phyloP scores from a whole-genome alignment of 1,140 invertebrate species.

The Eueides isabella region DNA sequence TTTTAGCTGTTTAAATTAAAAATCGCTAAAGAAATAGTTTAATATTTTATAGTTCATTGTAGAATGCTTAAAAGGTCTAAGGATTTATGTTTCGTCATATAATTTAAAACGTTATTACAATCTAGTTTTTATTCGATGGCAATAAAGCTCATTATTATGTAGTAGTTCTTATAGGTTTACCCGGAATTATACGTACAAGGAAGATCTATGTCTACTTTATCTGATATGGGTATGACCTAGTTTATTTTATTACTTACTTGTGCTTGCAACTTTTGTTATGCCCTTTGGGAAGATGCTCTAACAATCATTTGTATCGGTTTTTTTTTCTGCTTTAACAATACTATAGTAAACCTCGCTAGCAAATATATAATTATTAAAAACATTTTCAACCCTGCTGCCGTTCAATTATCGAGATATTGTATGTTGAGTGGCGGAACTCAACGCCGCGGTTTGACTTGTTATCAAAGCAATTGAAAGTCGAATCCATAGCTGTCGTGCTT shows the following conservation, averaged over 20 bases:
- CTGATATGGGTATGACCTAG: background rate
- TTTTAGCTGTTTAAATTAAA: too few species aligned
- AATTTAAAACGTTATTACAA: background rate
- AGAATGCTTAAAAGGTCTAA: background rate
- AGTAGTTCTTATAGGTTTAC: background rate
- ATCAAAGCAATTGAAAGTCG: too few species aligned
- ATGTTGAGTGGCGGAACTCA: too few species aligned
- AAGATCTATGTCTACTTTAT: conserved; percentile 1
- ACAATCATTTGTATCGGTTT: background rate
- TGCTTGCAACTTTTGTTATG: background rate
- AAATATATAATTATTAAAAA: too few species aligned
- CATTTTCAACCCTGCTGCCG: too few species aligned
- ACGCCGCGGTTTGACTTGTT: too few species aligned
- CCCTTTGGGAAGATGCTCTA: background rate
- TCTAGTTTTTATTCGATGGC: background rate
- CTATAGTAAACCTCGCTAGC: too few species aligned
- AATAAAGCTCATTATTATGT: background rate
- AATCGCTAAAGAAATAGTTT: background rate
- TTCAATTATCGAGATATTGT: too few species aligned
- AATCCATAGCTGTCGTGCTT: too few species aligned
- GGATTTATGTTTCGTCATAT: conserved; percentile 11
- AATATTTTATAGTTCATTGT: background rate
- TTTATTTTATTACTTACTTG: background rate
- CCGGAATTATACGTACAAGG: background rate
- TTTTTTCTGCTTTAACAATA: too few species aligned